Evolutionary conservation across 1,140 invertebrate species (phyloP).

Genomic region (Neodiprion pinetum): DNA sequence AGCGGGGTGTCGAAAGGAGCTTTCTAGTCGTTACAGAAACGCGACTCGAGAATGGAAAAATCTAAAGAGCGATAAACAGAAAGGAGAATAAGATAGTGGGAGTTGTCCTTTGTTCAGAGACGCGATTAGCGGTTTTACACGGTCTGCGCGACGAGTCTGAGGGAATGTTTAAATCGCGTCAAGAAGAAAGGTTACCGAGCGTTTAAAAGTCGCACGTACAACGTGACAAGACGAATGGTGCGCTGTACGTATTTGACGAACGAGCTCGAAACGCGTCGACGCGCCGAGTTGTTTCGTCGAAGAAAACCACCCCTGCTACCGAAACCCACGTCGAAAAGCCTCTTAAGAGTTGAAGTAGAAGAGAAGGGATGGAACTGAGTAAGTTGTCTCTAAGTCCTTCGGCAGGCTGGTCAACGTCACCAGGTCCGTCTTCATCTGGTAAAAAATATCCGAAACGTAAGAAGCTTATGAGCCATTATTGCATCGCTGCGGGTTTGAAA

Average conservation of each 20-base stretch:
- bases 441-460: slow-evolving; percentile 40
- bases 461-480: slow-evolving; percentile 45
- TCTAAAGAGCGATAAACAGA: too few species aligned
- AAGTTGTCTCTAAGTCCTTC: slow-evolving; percentile 45
- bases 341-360: neutral
- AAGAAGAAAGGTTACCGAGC: too few species aligned
- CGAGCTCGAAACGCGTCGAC: neutral
- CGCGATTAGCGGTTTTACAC: too few species aligned
- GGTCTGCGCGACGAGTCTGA: too few species aligned
- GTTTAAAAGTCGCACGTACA: too few species aligned
- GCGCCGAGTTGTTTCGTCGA: neutral
- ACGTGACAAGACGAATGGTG: too few species aligned
- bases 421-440: slow-evolving; percentile 40
- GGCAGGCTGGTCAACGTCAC: slow-evolving; percentile 42
- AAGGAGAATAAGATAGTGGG: too few species aligned
- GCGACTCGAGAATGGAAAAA: too few species aligned
- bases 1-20: neutral
- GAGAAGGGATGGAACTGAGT: slow-evolving; percentile 24
- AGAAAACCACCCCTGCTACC: neutral
- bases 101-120: too few species aligned
- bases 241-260: too few species aligned
- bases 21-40: neutral
- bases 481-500: slow-evolving; percentile 27
- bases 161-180: too few species aligned
- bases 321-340: neutral